phyloP scores from a whole-genome alignment of 2,113 vertebrate genomes.

The Chroicocephalus ridibundus region DNA sequence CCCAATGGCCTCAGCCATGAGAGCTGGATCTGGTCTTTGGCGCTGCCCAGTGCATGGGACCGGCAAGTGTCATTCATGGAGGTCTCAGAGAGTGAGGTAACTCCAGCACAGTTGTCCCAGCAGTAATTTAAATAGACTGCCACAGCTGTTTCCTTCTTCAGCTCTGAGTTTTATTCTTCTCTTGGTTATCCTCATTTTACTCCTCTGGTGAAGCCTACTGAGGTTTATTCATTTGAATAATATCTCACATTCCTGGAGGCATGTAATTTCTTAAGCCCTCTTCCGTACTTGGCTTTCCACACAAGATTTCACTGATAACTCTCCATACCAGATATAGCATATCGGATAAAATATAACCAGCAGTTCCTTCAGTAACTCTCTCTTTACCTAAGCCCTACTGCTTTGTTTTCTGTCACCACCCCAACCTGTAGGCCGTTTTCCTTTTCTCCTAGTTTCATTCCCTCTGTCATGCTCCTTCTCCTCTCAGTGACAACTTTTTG shows the following conservation, averaged over 20 bases:
- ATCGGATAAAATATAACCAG: background rate
- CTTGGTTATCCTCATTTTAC: background rate
- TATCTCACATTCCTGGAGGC: background rate
- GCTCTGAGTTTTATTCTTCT: background rate
- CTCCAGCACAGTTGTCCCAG: background rate
- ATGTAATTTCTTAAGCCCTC: background rate
- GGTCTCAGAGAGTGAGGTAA: rapidly evolving
- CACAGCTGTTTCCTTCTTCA: background rate
- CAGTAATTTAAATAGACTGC: background rate
- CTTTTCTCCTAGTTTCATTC: background rate
- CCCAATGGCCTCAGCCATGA: background rate
- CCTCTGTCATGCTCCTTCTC: background rate
- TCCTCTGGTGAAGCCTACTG: background rate
- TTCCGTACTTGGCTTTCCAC: background rate
- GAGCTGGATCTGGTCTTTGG: background rate
- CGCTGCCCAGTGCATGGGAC: background rate
- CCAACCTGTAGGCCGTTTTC: background rate
- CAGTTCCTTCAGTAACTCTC: background rate
- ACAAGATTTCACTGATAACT: background rate
- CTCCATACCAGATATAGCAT: background rate
- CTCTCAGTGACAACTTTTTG: background rate
- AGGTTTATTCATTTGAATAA: background rate
- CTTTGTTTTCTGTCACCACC: background rate
- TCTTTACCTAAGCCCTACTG: background rate
- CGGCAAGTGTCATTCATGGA: background rate